Base-by-base conservation (phyloP, 2,797 vertebrate genomes). In the Malurus leucopterus region DNA sequence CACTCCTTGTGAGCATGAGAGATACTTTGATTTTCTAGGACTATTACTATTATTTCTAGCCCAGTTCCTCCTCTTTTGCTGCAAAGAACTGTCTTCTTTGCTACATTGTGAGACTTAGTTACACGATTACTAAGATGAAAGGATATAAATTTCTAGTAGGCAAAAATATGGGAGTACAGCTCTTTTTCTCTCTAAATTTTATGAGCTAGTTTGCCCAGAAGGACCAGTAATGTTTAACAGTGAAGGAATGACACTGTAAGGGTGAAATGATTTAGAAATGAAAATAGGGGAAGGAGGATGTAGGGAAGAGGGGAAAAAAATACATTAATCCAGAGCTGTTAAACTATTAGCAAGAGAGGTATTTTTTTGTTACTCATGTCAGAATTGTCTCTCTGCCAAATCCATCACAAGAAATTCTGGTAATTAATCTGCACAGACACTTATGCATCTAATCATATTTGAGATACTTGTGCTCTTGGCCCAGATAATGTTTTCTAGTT, bases 401-500 rank as follows among this genome's bases (percentile, higher is more conserved):
- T 84, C 19, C 20, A 74, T 50, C 54, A 44, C 29, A 92, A 88
- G 55, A 93, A 89, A 88, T 91, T 40, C 69, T 63, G 62, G 75
- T 96, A 95, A 96, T 96, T 96, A 96, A 94, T 96, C 92, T 91
- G 69, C 69, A 90, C 92, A 95, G 93, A 73, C 47, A 89, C 51
- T 75, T 86, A 73, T 13, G 30, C 53, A 86, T 90, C 80, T 92
- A 86, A 94, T 95, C 71, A 94, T 78, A 93, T 94, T 86, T 7
- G 23, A 88, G 54, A 82, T 78, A 91, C 65, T 68, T 83, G 43
- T 86, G 88, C 86, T 94, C 58, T 89, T 95, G 93, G 88, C 93
- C 94, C 91, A 76, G 72, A 38, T 87, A 81, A 72, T 43, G 53
- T 88, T 87, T 93, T 43, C 91, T 55, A 15, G 13, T 69, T 83